Percentiles rank a stretch among this genome's conserved stretches.
Conservation (phyloP, 2,888 invertebrate genomes). For the Cyclophora punctaria region DNA sequence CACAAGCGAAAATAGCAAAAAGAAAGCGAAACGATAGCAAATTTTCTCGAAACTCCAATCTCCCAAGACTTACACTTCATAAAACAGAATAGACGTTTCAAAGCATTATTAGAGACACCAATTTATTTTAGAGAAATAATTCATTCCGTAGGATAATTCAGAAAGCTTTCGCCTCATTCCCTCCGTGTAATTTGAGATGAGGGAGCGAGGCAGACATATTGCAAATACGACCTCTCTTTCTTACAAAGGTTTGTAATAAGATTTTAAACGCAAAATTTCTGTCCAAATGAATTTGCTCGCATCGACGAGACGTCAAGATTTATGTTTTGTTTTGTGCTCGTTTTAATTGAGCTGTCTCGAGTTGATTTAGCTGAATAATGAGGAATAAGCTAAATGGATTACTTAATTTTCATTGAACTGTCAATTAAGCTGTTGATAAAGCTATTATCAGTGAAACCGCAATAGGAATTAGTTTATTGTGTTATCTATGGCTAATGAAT, state of each 20-base stretch:
- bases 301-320: conserved; percentile 33
- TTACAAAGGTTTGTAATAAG: conserved; percentile 43
- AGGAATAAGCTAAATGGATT: too few relatives aligned
- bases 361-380: conserved; percentile 12
- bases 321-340: conserved; percentile 20
- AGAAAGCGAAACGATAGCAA: too few relatives aligned
- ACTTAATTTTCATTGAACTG: too few relatives aligned
- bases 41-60: conserved; percentile 13
- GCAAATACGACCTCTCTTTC: not conserved
- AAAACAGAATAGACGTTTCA: conserved; percentile 24
- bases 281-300: conserved; percentile 43
- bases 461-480: too few relatives aligned
- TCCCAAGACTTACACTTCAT: conserved; percentile 29
- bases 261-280: conserved; percentile 56
- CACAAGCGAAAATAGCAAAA: too few relatives aligned
- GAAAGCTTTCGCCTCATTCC: conserved; percentile 30
- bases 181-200: conserved; percentile 35
- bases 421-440: too few relatives aligned
- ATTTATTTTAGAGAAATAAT: conserved; percentile 40
- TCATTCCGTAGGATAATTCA: conserved; percentile 42
- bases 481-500: too few relatives aligned
- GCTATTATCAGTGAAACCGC: too few relatives aligned
- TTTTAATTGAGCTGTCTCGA: conserved; percentile 22
- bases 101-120: conserved; percentile 29
- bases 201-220: conserved; percentile 20